A percentile compares a stretch with the other conserved stretches of the same genome.
Evolutionary conservation across 53 echinoderm and acorn worm genomes (phyloP).

Genomic region (Mesocentrotus franciscanus): DNA sequence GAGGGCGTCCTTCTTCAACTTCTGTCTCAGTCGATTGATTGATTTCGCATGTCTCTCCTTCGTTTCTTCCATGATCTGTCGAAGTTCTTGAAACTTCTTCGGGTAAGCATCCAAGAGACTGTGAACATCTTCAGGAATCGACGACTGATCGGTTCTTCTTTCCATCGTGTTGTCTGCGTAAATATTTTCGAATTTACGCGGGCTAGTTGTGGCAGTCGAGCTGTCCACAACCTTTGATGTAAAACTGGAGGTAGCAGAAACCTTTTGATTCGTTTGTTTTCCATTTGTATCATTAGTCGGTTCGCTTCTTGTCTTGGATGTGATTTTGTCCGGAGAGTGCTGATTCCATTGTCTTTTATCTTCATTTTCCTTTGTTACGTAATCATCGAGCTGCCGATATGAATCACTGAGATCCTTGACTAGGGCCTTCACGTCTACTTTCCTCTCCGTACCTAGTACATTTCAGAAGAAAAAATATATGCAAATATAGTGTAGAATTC

Average conservation of each 20-base stretch:
- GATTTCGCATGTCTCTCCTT: slow-evolving; percentile 53
- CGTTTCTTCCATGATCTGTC: slow-evolving; percentile 56
- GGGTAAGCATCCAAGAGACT: slow-evolving; percentile 48
- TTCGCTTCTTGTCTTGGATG: not conserved
- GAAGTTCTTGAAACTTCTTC: slow-evolving; percentile 62
- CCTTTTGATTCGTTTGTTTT: not conserved
- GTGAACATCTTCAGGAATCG: slow-evolving; percentile 16
- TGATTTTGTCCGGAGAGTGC: slow-evolving; percentile 14
- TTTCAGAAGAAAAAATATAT: not conserved
- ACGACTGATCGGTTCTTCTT: not conserved
- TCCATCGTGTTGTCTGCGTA: not conserved
- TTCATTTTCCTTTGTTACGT: slow-evolving; percentile 43
- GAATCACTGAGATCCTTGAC: slow-evolving; percentile 52
- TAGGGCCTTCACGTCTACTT: slow-evolving; percentile 43
- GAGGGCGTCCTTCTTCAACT: slow-evolving; percentile 57
- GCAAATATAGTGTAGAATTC: no score
- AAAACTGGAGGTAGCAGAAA: not conserved
- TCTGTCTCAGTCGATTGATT: slow-evolving; percentile 36
- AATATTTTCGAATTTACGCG: slow-evolving; percentile 24
- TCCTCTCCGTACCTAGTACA: not conserved
- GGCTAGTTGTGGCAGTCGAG: not conserved
- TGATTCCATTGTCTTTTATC: slow-evolving; percentile 29
- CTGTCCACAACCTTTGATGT: not conserved
- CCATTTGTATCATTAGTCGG: not conserved
- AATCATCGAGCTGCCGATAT: slow-evolving; percentile 49